phyloP scores from a whole-genome alignment of 2,113 vertebrate genomes.

The Bubalus kerabau region DNA sequence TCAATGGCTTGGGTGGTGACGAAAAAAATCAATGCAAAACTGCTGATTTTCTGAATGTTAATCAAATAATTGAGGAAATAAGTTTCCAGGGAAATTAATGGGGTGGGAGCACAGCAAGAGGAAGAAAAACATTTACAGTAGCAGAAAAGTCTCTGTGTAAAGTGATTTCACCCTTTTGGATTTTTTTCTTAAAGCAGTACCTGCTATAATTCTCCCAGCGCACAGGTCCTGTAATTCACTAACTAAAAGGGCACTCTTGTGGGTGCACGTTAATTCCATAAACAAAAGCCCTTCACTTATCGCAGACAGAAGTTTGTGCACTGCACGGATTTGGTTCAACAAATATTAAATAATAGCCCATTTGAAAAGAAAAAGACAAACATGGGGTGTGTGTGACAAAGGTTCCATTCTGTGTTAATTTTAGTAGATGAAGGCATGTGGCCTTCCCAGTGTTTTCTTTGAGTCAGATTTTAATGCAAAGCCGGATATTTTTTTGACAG shows the following conservation, averaged over 20 bases:
- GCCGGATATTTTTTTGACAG: slow-evolving; percentile 66
- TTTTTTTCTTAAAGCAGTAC: background rate
- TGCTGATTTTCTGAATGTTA: background rate
- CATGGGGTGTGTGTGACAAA: slow-evolving; percentile 42
- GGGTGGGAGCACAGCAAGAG: background rate
- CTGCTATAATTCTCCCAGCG: accelerated
- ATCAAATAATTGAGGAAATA: background rate
- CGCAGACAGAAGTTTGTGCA: background rate
- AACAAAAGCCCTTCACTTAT: background rate
- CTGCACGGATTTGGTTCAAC: slow-evolving; percentile 5
- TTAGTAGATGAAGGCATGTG: slow-evolving; percentile 16
- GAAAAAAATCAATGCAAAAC: background rate
- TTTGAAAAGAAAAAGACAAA: slow-evolving; percentile 58
- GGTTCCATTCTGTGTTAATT: slow-evolving; percentile 48
- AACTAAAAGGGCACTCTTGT: background rate
- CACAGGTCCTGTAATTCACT: background rate
- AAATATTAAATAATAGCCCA: slow-evolving; percentile 39
- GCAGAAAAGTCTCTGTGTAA: background rate
- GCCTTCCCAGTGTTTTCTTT: slow-evolving; percentile 49
- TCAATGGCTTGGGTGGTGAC: background rate
- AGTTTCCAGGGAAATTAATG: background rate
- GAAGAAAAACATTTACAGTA: background rate
- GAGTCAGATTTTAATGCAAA: slow-evolving; percentile 41
- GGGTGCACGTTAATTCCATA: background rate
- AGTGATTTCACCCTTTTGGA: background rate